Base-by-base conservation (phyloP, 2,113 vertebrate species). In the Callipepla californica region DNA sequence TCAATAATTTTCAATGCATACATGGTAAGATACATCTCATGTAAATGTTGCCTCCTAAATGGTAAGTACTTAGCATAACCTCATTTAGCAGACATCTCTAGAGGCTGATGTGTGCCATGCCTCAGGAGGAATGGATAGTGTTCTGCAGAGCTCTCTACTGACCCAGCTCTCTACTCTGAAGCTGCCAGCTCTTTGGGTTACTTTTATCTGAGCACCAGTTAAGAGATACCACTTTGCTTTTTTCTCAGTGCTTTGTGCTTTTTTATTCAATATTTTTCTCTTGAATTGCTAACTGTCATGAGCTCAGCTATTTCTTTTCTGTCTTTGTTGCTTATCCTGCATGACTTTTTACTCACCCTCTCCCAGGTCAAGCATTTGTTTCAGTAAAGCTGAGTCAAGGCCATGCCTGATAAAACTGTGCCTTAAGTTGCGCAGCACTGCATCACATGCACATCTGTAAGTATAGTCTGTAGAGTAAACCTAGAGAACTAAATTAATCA, bases 21-120 rank as follows among this genome's bases (percentile, higher is more conserved):
- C 0, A 0, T 9, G 2, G 1, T 82, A 73, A 47, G 8, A 48
- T 51, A 44, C 70, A 62, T 40, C 8, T 57, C 32, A 57, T 12
- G 8, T 44, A 90, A 69, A 76, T 82, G 47, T 55, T 13, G 10
- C 75, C 28, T 72, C 25, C 32, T 81, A 70, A 63, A 25, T 32
- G 15, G 13, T 23, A 36, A 19, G 7, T 72, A 16, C 5, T 85
- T 28, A 38, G 38, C 55, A 22, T 34, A 78, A 45, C 20, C 77
- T 58, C 30, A 18, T 67, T 61, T 3, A 7, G 11, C 16, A 80
- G 32, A 10, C 9, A n/a, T 3, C 26, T 70, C 55, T 48, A 48
- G 16, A 70, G 7, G 17, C 18, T 78, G 55, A 76, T 63, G 59
- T 14, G 15, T 40, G 9, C 11, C 9, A 26, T 69, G 4, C 11